Percentiles rank a stretch among this genome's conserved stretches.
Conservation (phyloP, 1,140 invertebrate species). For the Bilobella aurantiaca region DNA sequence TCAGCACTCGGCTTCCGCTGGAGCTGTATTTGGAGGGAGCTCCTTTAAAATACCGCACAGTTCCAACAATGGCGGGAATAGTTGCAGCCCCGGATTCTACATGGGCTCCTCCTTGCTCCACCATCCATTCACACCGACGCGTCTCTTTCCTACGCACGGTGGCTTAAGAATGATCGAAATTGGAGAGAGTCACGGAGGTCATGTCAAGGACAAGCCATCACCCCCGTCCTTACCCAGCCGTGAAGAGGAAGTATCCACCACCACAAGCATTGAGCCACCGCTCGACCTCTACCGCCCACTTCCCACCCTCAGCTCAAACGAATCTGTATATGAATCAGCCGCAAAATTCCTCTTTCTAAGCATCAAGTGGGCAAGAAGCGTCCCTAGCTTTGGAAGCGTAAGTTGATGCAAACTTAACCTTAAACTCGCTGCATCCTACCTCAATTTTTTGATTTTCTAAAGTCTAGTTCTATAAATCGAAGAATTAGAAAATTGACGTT, state of each 20-base stretch:
- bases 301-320: conserved; percentile 38
- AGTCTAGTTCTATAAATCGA: too few relatives aligned
- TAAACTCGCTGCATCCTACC: too few relatives aligned
- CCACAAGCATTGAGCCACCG: conserved; percentile 33
- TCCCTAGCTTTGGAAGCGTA: conserved; percentile 41
- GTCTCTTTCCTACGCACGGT: too few relatives aligned
- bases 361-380: conserved; percentile 63
- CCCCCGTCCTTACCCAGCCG: neutral
- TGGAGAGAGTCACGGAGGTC: neutral
- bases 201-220: neutral
- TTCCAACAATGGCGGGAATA: conserved; percentile 28
- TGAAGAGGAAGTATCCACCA: conserved; percentile 45
- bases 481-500: too few relatives aligned
- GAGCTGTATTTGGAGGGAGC: too few relatives aligned
- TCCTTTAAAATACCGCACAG: too few relatives aligned
- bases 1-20: conserved; percentile 2
- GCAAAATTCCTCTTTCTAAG: conserved; percentile 64
- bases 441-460: too few relatives aligned
- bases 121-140: too few relatives aligned
- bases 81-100: neutral
- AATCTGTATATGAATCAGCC: conserved; percentile 60
- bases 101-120: neutral
- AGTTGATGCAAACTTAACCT: too few relatives aligned
- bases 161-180: too few relatives aligned
- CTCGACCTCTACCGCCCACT: conserved; percentile 16